Evolutionary conservation across 2,797 vertebrate genomes (phyloP), one percentile per base, ranked within the genome.

Genomic region (Cephalopachus bancanus): DNA sequence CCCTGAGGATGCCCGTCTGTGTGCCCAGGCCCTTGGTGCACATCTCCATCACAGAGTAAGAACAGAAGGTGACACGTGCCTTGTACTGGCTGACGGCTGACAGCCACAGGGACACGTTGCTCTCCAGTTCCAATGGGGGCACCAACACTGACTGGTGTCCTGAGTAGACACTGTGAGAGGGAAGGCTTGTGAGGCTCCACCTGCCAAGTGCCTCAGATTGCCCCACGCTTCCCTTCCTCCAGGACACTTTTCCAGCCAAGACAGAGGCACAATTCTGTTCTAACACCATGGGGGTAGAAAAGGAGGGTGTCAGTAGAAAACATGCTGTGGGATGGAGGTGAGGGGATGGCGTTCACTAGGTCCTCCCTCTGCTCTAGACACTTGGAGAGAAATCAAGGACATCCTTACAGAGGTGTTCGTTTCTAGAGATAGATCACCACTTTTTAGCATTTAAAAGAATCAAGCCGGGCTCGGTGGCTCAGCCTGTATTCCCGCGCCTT

Each of bases 11-110:
- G 53, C 99, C 99, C 0, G 99, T 99, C 98, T 99, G 99, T 0
- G 99, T 98, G 0, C 99, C 99, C 74, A 99, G 99, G 60, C 99
- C 99, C 96, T 99, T 99, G 98, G 99, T 99, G 98, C 99, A 99
- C 99, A 99, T 99, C 98, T 99, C 99, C 99, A 99, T 99, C 93
- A 99, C 99, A 0, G 99, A 99, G 96, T 99, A 99, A 0, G 99
- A 99, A 98, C 99, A 99, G 99, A 99, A 99, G 3, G 99, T 99
- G 97, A 99, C 99, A 0, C 99, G 99, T 28, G 99, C 99, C 98
- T 99, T 99, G 98, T 99, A 99, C 98, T 99, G 99, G 98, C 99
- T 99, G 93, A 99, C 99, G 0, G 99, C 99, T 0, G 99, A 98
- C 28, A 99, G 98, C 99, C 99, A 99, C 93, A 99, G 98, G 9